Conservation (phyloP, 1,140 invertebrate genomes). For the Penaeus indicus region DNA sequence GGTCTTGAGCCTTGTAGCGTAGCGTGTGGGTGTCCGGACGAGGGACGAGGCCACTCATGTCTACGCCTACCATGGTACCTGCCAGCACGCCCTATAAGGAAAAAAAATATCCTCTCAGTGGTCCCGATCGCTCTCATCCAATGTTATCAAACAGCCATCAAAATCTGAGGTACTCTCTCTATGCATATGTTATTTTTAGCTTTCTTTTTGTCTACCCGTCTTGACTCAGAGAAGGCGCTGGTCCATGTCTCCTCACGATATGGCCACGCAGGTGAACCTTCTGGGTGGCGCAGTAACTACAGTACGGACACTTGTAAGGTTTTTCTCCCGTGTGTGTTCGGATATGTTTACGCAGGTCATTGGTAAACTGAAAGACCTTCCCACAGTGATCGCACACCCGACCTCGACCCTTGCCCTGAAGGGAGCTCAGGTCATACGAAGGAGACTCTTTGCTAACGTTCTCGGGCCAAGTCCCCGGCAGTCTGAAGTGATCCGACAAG, state of each 20-base stretch:
- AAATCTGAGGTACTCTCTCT: neutral
- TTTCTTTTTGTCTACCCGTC: slow-evolving; percentile 37
- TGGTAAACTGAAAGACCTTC: slow-evolving; percentile 54
- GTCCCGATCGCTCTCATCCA: slow-evolving; percentile 33
- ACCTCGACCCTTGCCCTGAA: slow-evolving; percentile 37
- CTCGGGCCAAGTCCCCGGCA: slow-evolving; percentile 34
- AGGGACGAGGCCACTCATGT: slow-evolving; percentile 38
- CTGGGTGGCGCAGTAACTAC: slow-evolving; percentile 54
- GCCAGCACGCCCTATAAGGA: slow-evolving; percentile 57
- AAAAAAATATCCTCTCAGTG: slow-evolving; percentile 52
- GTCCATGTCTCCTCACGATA: slow-evolving; percentile 48
- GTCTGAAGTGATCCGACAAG: slow-evolving; percentile 32
- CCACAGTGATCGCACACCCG: slow-evolving; percentile 56
- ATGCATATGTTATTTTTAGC: slow-evolving; percentile 3
- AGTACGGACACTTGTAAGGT: slow-evolving; percentile 56
- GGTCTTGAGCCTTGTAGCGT: slow-evolving; percentile 53
- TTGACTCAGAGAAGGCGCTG: slow-evolving; percentile 11
- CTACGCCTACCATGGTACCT: slow-evolving; percentile 55
- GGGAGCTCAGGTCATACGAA: slow-evolving; percentile 25
- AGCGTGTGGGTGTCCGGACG: slow-evolving; percentile 40
- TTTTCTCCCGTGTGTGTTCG: slow-evolving; percentile 56
- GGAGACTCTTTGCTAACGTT: slow-evolving; percentile 30
- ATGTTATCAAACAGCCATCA: neutral
- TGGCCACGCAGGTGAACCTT: slow-evolving; percentile 57
- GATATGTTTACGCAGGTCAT: slow-evolving; percentile 53